Base-by-base conservation (phyloP, 2,888 invertebrate species). In the Ophion obscuratus region DNA sequence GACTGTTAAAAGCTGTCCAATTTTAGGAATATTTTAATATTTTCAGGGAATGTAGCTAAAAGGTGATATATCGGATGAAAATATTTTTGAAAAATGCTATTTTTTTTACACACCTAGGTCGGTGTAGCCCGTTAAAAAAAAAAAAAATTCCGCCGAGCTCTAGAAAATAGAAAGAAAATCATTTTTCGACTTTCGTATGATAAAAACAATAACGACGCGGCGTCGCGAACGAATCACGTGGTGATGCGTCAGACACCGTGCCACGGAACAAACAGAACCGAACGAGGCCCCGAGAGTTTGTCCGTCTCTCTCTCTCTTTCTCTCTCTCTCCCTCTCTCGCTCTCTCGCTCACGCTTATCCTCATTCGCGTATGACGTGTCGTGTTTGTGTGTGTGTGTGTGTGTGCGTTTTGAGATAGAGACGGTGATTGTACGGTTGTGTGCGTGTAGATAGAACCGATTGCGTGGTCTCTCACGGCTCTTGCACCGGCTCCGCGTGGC, bases 211-310 rank as follows among this genome's bases (percentile, higher is more conserved):
- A 57, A 73, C 73, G 71, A 78, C 57, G 64, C 84, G 68, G 27
- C 53, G 47, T 83, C 88, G 82, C 86, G 76, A 68, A 70, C 86
- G 87, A 83, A 92, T 92, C 92, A 92, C 92, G 91, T 92, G 92
- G 92, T 89, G 89, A 92, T 92, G 92, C 91, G 91, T 91, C 91
- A 91, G 89, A 82, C 81, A 78, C 81, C 66, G 81, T 75, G 75
- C 66, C 81, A 59, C 61, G 24, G 61, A 78, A 81, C 79, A 64
- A 83, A 83, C 78, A 68, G 27, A 47, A 70, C 20, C 71, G 70
- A 78, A 59, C 81, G 68, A 81, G 83, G 75, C 70, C 53, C 62
- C 70, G 70, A 53, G 62, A 1, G 14, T 77, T 76, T 24, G 64
- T 71, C 64, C 64, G 27, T 79, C 79, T 44, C 73, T n/a, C 71